These are phyloP conservation scores for Sciurus vulgaris DNA, from an alignment of 2,797 vertebrate genomes.

Conservation along the genomic window DNA sequence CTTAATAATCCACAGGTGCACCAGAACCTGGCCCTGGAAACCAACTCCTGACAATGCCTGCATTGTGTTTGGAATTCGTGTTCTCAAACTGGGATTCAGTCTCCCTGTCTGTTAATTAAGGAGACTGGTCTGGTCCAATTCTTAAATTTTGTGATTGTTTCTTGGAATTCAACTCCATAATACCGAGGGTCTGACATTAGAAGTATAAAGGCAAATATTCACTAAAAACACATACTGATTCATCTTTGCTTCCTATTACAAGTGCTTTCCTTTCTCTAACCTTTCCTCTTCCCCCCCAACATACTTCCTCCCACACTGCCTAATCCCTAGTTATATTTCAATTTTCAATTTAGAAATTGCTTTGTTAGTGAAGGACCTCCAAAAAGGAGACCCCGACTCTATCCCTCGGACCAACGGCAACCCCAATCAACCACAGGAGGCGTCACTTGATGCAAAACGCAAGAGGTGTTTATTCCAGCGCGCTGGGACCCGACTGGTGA, in stretches of 20 bases:
- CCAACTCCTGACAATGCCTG: not conserved
- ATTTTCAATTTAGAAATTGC: not conserved
- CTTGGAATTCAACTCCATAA: not conserved
- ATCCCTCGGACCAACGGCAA: too few species aligned
- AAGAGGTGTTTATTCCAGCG: too few species aligned
- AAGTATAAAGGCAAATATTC: not conserved
- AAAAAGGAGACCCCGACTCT: too few species aligned
- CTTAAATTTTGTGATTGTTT: slow-evolving; percentile 15
- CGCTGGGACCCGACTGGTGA: too few species aligned
- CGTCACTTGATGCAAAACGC: too few species aligned
- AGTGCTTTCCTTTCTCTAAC: not conserved
- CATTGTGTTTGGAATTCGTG: not conserved
- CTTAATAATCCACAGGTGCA: not conserved
- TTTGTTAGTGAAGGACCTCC: too few species aligned
- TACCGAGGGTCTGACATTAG: not conserved
- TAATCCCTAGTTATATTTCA: not conserved
- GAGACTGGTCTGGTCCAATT: not conserved
- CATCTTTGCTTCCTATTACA: not conserved
- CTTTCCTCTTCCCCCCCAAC: not conserved
- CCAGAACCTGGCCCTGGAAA: not conserved
- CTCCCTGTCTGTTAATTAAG: not conserved
- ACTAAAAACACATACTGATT: not conserved
- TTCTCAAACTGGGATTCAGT: not conserved
- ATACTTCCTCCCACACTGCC: too few species aligned
- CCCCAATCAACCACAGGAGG: too few species aligned